A percentile compares a stretch with the other conserved stretches of the same genome.
phyloP scores from a whole-genome alignment of 2,113 vertebrate genomes.

The Petroica traversi region DNA sequence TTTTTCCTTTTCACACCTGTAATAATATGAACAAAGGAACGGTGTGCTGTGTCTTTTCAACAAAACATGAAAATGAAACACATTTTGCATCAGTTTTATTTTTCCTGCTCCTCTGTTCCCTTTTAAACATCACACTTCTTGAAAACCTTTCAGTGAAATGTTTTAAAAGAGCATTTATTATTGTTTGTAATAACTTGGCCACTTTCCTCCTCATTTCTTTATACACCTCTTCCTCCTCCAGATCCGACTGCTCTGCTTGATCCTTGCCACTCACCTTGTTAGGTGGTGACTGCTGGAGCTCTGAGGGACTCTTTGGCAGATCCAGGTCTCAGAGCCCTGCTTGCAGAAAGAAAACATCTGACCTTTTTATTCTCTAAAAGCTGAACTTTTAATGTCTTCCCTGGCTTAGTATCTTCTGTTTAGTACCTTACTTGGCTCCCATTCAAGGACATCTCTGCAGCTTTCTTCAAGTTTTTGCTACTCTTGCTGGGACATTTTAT shows the following conservation, averaged over 20 bases:
- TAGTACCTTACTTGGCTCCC: background rate
- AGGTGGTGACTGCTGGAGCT: background rate
- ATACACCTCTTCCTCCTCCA: background rate
- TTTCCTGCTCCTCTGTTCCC: background rate
- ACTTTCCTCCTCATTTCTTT: background rate
- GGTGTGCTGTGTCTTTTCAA: background rate
- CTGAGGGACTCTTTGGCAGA: background rate
- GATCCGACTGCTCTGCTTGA: background rate
- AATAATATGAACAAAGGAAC: background rate
- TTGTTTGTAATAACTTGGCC: background rate
- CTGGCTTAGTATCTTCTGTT: background rate
- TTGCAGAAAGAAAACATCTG: background rate
- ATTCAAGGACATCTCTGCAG: background rate
- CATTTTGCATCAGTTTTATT: background rate
- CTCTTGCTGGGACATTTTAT: background rate
- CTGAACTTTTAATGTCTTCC: background rate
- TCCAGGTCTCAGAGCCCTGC: background rate
- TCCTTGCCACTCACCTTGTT: accelerated
- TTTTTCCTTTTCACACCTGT: background rate
- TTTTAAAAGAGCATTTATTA: background rate
- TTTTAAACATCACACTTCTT: background rate
- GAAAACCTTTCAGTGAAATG: background rate
- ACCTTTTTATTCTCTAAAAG: background rate
- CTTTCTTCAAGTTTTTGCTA: background rate
- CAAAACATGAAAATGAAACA: background rate